These are phyloP conservation scores for Anguilla marmorata DNA, from an alignment of 2,797 vertebrate genomes.

Conservation along the genomic window DNA sequence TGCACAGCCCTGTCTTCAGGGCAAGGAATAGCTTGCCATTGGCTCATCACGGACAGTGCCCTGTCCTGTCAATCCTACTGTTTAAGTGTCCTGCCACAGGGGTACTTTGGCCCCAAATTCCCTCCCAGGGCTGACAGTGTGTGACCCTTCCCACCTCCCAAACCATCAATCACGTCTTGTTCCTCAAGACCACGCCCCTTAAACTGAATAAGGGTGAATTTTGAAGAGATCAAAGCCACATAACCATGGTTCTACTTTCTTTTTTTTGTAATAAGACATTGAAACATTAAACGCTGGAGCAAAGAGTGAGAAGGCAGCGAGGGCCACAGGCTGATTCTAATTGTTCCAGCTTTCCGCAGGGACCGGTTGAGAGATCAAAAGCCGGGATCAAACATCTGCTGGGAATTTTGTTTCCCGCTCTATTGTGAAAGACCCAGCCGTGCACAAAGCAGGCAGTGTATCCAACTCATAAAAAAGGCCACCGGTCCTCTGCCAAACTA, in stretches of 20 bases:
- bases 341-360: background rate
- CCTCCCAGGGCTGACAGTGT: background rate
- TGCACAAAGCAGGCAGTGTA: slow-evolving; percentile 13
- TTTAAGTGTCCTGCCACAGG: background rate
- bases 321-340: background rate
- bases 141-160: background rate
- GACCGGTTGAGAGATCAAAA: slow-evolving; percentile 30
- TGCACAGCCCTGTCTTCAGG: background rate
- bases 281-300: background rate
- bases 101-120: background rate
- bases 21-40: background rate
- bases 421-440: background rate
- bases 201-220: background rate
- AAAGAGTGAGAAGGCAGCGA: slow-evolving; percentile 3
- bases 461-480: background rate
- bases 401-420: background rate
- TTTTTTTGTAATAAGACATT: background rate
- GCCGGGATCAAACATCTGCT: slow-evolving; percentile 26
- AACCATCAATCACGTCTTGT: background rate
- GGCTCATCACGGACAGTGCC: background rate
- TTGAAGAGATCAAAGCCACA: background rate
- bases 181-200: background rate
- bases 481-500: background rate
- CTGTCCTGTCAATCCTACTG: background rate
- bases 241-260: background rate